Evolutionary conservation across 1,140 invertebrate genomes (phyloP), one percentile per base, ranked within the genome.

Genomic region (Oryctes rhinoceros): DNA sequence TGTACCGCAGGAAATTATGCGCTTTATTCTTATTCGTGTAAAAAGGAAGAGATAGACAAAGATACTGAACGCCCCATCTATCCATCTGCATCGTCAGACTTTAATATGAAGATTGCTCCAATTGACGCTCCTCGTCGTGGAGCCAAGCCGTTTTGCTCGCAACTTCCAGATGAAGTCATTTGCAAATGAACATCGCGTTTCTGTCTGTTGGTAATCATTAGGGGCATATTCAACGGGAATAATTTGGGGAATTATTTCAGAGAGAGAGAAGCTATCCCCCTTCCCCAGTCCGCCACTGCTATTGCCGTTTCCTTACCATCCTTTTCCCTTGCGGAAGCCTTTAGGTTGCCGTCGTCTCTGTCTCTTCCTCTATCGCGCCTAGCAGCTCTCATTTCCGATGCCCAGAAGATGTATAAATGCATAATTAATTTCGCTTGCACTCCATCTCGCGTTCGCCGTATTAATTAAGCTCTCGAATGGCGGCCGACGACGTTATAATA

Each of bases 41-140:
- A 3, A 10, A 44, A 44, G 9, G 3, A 10, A 5, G 39, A 44
- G 39, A 44, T 44, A 44, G 39, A 44, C 39, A 44, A 44, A 44
- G 39, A 44, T 10, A 10, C 39, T 10, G 9, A 44, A 44, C 39
- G 39, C 39, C 39, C 39, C 39, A 44, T 44, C 39, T 7, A 44
- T 44, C 39, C 39, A 44, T 44, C 39, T 44, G 39, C 39, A 44
- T 53, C 49, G n/a, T 53, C 49, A 53, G 83, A 82, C 85, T 86
- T 86, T 87, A 87, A 87, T 87, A 87, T 85, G 84, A 87, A 87
- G 85, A 87, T 87, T 87, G 85, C 84, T 85, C 81, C 85, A 87
- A 87, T 87, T 86, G 86, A 87, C 84, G 86, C 84, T 82, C 78
- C 82, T 83, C 80, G 39, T 44, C 24, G 39, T 10, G 5, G 9